Conservation (phyloP, 2,888 invertebrate genomes). For the Netelia virgata region DNA sequence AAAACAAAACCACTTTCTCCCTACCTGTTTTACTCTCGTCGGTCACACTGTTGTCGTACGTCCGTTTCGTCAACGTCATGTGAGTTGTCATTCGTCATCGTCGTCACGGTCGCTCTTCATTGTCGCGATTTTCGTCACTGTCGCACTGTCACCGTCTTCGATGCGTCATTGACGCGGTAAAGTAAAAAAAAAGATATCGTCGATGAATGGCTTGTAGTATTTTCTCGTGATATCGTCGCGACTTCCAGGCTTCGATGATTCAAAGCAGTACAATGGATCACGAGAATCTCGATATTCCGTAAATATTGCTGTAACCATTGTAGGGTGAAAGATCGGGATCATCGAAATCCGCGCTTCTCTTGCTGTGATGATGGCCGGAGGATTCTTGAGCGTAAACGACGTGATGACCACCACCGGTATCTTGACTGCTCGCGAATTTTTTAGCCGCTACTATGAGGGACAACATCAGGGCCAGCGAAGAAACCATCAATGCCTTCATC, state of each 20-base stretch:
- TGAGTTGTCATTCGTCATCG: slow-evolving; percentile 42
- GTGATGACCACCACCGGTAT: slow-evolving; percentile 87
- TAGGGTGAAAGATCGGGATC: slow-evolving; percentile 84
- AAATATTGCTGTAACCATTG: slow-evolving; percentile 82
- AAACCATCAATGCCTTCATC: slow-evolving; percentile 91
- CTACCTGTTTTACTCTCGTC: slow-evolving; percentile 49
- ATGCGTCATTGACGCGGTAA: slow-evolving; percentile 21
- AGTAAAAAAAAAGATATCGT: background rate
- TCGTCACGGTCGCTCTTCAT: slow-evolving; percentile 35
- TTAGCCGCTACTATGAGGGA: slow-evolving; percentile 92
- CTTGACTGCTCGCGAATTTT: slow-evolving; percentile 88
- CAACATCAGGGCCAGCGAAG: slow-evolving; percentile 91
- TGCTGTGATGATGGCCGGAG: slow-evolving; percentile 86
- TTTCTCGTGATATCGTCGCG: background rate
- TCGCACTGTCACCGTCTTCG: slow-evolving; percentile 69
- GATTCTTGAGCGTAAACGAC: slow-evolving; percentile 87
- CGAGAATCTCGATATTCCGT: slow-evolving; percentile 70
- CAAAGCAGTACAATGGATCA: slow-evolving; percentile 61
- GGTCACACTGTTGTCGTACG: slow-evolving; percentile 37
- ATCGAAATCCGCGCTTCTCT: slow-evolving; percentile 82
- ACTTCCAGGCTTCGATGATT: slow-evolving; percentile 1
- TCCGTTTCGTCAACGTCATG: slow-evolving; percentile 35
- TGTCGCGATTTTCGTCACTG: slow-evolving; percentile 65
- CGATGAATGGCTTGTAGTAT: background rate
- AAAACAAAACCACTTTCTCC: slow-evolving; percentile 60